Base-by-base conservation (phyloP, 1,140 invertebrate genomes). In the Periplaneta americana region DNA sequence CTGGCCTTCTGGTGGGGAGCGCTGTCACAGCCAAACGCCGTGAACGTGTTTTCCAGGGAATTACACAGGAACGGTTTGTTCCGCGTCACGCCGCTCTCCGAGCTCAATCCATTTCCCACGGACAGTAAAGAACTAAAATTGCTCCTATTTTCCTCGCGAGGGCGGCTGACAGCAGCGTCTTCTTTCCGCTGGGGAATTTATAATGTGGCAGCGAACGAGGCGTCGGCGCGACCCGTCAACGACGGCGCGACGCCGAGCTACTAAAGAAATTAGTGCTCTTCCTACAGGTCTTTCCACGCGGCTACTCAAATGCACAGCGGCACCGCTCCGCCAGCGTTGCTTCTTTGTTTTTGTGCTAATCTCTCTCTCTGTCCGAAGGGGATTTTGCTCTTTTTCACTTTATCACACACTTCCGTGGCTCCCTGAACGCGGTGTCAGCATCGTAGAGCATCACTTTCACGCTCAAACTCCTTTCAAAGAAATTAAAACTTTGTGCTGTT, bases 151-250 rank as follows among this genome's bases (percentile, higher is more conserved):
- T 36, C 75, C 35, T 36, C 75, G 8, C 31, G 35, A 77, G 75
- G 35, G 31, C 15, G 33, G 15, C 33, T 39, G 79, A 66, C 66
- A 35, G 37, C 31, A 48, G 36, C 78, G 48, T 36, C 79, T 34
- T 34, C 37, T 34, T 33, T 32, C 37, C 36, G n/a, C 75, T 77
- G n/a, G 79, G 79, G 34, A 35, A 37, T 48, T 35, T n/a, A 22
- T 81, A 75, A 81, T 81, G 39, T 81, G 80, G 80, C 80, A 76
- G 80, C 36, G 74, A 77, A 81, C 80, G 75, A 78, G 80, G 80
- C 80, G 80, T 81, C 80, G 80, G 33, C 34, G 80, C n/a, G 75
- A 34, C 34, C 37, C 39, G 80, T 81, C 80, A 81, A 34, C 80
- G 79, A 35, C 79, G 57, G 6, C 78, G 78, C 57, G 36, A 39